Conservation (phyloP, 2,113 vertebrate genomes). For the Grammomys surdaster region DNA sequence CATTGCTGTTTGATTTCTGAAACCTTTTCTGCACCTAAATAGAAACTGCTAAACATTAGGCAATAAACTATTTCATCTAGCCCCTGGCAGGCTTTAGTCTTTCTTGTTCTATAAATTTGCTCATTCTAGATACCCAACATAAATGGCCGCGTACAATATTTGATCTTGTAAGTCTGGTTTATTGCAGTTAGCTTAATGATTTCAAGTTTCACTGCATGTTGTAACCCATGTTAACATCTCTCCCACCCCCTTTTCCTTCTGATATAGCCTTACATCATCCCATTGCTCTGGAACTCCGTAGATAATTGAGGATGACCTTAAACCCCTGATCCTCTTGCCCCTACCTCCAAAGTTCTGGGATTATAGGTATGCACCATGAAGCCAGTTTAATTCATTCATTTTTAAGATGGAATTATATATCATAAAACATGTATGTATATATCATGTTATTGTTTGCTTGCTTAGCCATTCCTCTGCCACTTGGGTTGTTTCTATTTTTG, state of each 20-base stretch:
- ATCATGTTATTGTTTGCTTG: neutral
- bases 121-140: neutral
- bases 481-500: neutral
- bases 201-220: neutral
- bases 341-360: neutral
- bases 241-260: neutral
- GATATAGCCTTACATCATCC: neutral
- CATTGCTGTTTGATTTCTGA: neutral
- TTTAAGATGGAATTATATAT: neutral
- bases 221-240: neutral
- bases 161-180: neutral
- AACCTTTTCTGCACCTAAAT: neutral
- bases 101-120: neutral
- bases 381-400: neutral
- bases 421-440: neutral
- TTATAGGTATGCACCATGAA: neutral
- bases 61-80: neutral
- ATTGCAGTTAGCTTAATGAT: neutral
- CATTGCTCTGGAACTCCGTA: neutral
- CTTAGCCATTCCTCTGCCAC: neutral
- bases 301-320: neutral
- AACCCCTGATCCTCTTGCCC: neutral
- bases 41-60: neutral
- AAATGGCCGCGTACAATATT: neutral
- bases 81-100: neutral